Percentiles rank a stretch among this genome's conserved stretches.
Conservation (phyloP, 2,888 invertebrate genomes). For the Plebejus melissa region DNA sequence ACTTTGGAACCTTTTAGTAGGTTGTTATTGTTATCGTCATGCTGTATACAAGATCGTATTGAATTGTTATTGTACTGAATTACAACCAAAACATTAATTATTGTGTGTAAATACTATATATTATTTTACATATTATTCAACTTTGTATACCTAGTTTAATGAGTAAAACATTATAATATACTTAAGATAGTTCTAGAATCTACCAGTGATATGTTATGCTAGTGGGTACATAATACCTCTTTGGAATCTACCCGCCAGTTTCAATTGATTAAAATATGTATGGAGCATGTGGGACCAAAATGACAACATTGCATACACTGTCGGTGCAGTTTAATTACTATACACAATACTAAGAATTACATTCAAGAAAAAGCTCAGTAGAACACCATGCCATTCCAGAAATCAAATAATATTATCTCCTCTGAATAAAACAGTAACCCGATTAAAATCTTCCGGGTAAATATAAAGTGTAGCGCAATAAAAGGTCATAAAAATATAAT, state of each 20-base stretch:
- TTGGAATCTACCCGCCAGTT: neutral
- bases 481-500: neutral
- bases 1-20: neutral
- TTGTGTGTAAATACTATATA: too few relatives aligned
- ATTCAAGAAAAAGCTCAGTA: neutral
- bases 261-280: neutral
- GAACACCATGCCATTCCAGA: neutral
- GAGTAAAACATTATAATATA: neutral
- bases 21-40: neutral
- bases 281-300: neutral
- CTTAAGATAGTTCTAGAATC: neutral
- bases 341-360: neutral
- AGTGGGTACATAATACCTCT: too few relatives aligned
- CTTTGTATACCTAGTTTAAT: too few relatives aligned
- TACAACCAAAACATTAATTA: neutral
- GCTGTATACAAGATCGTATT: neutral
- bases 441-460: conserved; percentile 14
- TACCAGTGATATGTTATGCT: neutral
- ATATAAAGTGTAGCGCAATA: conserved; percentile 14
- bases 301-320: neutral
- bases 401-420: neutral
- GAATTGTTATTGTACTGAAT: neutral
- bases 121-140: too few relatives aligned
- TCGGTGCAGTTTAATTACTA: neutral
- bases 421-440: neutral